A percentile compares a stretch with the other conserved stretches of the same genome.
phyloP scores from a whole-genome alignment of 2,888 invertebrate species.

The Drosophila colorata region DNA sequence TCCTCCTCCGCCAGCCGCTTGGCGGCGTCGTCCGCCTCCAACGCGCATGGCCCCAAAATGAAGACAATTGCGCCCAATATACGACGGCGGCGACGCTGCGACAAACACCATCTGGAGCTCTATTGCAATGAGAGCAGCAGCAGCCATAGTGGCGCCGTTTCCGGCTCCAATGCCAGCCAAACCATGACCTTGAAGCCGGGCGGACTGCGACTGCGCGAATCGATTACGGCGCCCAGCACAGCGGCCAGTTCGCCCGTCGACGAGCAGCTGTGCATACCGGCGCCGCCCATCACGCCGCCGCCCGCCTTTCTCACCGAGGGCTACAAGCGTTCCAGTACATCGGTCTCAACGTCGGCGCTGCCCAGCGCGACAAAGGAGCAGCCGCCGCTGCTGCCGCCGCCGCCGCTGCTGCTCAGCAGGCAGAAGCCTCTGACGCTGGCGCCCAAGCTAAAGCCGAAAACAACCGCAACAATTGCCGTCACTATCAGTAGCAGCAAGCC shows the following conservation, averaged over 20 bases:
- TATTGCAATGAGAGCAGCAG: conserved; percentile 81
- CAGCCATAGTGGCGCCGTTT: neutral
- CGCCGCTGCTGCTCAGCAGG: conserved; percentile 28
- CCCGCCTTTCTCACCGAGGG: conserved; percentile 89
- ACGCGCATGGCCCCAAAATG: conserved; percentile 85
- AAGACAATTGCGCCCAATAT: conserved; percentile 89
- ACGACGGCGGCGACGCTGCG: conserved; percentile 88
- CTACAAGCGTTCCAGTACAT: conserved; percentile 85
- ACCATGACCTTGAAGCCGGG: conserved; percentile 55
- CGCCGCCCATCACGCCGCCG: conserved; percentile 89
- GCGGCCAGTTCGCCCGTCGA: conserved; percentile 80
- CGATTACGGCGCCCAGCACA: conserved; percentile 71
- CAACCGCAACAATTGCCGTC: conserved; percentile 74
- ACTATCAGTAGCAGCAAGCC: conserved; percentile 69
- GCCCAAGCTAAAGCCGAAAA: conserved; percentile 63
- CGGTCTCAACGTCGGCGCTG: conserved; percentile 75
- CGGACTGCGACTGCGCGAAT: conserved; percentile 63
- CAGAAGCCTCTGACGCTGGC: conserved; percentile 54
- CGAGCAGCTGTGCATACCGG: conserved; percentile 83
- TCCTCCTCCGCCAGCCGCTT: conserved; percentile 43
- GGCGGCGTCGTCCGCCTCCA: conserved; percentile 43
- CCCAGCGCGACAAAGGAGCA: conserved; percentile 61
- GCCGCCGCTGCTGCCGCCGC: conserved; percentile 20
- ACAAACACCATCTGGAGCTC: conserved; percentile 87
- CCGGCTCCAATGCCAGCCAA: conserved; percentile 9